phyloP scores from a whole-genome alignment of 1,140 invertebrate species.

The Sminthurides bifidus region DNA sequence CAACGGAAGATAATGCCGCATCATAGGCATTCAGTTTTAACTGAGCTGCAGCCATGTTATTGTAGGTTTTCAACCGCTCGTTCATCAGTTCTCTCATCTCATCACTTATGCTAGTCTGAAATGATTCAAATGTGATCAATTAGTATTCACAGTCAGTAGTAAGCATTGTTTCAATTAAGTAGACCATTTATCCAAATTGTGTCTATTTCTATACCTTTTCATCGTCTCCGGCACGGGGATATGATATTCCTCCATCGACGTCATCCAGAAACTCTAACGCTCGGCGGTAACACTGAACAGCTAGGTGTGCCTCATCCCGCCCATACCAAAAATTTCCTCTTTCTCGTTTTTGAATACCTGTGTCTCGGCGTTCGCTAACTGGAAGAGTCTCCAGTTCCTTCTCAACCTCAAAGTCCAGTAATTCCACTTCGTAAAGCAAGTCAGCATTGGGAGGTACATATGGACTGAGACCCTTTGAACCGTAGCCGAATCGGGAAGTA shows the following conservation, averaged over 20 bases:
- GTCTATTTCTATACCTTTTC: too few species aligned
- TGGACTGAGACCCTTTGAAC: constrained; percentile 50
- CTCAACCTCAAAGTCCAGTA: constrained; percentile 51
- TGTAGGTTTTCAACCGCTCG: constrained; percentile 66
- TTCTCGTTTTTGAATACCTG: constrained; percentile 65
- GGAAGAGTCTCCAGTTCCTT: constrained; percentile 49
- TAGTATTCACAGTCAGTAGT: neutral
- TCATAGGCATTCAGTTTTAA: constrained; percentile 71
- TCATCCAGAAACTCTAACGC: constrained; percentile 70
- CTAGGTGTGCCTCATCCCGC: constrained; percentile 58
- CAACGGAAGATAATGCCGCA: constrained; percentile 63
- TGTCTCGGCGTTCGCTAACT: constrained; percentile 46
- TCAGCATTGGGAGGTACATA: constrained; percentile 51
- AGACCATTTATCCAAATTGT: neutral
- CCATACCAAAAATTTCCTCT: constrained; percentile 75
- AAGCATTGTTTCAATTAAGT: neutral
- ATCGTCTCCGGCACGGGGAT: constrained; percentile 9
- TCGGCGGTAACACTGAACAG: constrained; percentile 70
- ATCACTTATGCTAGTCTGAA: constrained; percentile 12
- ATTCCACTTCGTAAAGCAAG: constrained; percentile 52
- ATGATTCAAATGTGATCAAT: neutral
- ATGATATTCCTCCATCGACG: constrained; percentile 44
- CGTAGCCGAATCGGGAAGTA: constrained; percentile 62
- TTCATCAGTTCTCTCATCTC: constrained; percentile 48
- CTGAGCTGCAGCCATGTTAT: constrained; percentile 81